Base-by-base conservation (phyloP, 1,140 invertebrate species). In the Cherax destructor region DNA sequence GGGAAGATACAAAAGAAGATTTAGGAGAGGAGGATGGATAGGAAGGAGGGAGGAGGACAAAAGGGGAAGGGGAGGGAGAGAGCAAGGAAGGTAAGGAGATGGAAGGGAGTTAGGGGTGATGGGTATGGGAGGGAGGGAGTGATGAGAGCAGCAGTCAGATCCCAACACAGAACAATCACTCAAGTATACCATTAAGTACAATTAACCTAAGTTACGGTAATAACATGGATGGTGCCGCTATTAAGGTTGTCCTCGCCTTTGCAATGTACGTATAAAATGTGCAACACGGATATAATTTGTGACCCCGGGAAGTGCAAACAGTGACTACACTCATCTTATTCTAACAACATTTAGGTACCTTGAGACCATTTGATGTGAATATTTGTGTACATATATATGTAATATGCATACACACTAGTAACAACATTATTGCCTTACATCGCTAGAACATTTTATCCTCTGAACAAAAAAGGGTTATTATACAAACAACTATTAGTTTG, bases 341-440 rank as follows among this genome's bases (percentile, higher is more conserved):
- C 7, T 74, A 74, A 30, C 69, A 74, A 74, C 24, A 74, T 30
- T 30, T 74, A 74, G 69, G 69, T 74, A 74, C 69, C 69, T 74
- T 74, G 24, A 24, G 69, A 74, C 69, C 69, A 74, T 74, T 74
- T 74, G 69, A 74, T 74, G 69, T 74, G 69, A 74, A 74, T 11
- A 74, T 74, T 74, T 74, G 69, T 74, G 69, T 74, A 74, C 69
- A 74, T 74, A 74, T 74, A 74, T 74, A n/a, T n/a, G n/a, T n/a
- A 74, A 74, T 74, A 74, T 74, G 69, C 69, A 74, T 74, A 30
- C 24, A 74, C 69, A 74, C 24, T 74, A 74, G 24, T 74, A 74
- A 74, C 69, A 74, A 74, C 69, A 74, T 74, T 74, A 74, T 74
- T 74, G 69, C 69, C 69, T 74, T 74, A 74, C n/a, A 24, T 74